A percentile compares a stretch with the other conserved stretches of the same genome.
Conservation (phyloP, 2,888 invertebrate genomes). For the Agrilus mali region DNA sequence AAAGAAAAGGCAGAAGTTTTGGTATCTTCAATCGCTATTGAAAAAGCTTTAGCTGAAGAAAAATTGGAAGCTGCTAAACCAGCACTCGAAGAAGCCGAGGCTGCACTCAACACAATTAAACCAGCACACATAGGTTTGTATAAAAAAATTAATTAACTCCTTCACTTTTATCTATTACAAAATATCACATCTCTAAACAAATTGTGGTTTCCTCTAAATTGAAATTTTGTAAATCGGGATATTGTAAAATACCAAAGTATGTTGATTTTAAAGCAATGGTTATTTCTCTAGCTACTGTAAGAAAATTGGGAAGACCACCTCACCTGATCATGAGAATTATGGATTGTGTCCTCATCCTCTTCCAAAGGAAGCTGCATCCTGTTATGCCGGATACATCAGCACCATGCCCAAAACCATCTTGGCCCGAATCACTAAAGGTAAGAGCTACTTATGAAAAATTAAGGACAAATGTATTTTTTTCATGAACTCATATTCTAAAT, state of each 20-base stretch:
- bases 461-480: neutral
- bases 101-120: conserved; percentile 90
- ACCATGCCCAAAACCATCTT: conserved; percentile 85
- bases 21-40: conserved; percentile 75
- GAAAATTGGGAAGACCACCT: conserved; percentile 89
- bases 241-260: neutral
- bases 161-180: no score
- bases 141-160: no score
- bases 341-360: conserved; percentile 90
- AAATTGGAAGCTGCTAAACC: conserved; percentile 94
- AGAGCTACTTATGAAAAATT: neutral
- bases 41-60: conserved; percentile 82
- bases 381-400: conserved; percentile 69
- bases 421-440: conserved; percentile 90
- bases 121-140: conserved; percentile 74
- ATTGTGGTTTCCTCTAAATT: no score
- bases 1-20: conserved; percentile 90
- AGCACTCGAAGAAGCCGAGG: conserved; percentile 88
- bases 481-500: no score
- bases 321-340: conserved; percentile 96
- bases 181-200: no score
- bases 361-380: conserved; percentile 78
- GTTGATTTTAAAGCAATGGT: neutral
- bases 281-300: conserved; percentile 54
- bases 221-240: no score